Percentiles rank a stretch among this genome's conserved stretches.
Conservation (phyloP, 2,888 invertebrate species). For the Emmelina monodactyla region DNA sequence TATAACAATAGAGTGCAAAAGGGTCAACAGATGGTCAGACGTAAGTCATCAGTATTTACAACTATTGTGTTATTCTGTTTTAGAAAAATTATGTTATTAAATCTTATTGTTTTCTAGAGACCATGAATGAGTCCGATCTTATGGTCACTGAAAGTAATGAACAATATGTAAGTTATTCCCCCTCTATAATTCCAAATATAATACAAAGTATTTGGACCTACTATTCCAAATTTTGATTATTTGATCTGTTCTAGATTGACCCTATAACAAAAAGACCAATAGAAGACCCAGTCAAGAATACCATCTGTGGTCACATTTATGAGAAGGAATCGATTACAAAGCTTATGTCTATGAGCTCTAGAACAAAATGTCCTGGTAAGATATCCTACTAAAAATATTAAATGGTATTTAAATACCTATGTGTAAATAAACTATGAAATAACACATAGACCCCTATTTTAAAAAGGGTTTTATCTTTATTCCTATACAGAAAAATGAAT, state of each 20-base stretch:
- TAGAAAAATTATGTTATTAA: neutral
- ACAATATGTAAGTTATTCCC: constrained; percentile 37
- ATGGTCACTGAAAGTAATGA: constrained; percentile 42
- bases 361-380: constrained; percentile 47
- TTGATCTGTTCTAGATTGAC: constrained; percentile 40
- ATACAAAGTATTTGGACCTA: too few species aligned
- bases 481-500: too few species aligned
- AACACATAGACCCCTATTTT: too few species aligned
- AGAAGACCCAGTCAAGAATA: constrained; percentile 55
- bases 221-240: neutral
- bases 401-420: too few species aligned
- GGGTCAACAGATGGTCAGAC: constrained; percentile 20
- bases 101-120: constrained; percentile 25
- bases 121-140: constrained; percentile 40
- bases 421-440: too few species aligned
- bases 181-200: too few species aligned
- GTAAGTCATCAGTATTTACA: constrained; percentile 28
- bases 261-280: constrained; percentile 57
- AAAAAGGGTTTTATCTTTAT: too few species aligned
- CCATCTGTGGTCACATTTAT: constrained; percentile 54
- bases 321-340: constrained; percentile 48
- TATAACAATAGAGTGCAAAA: constrained; percentile 29
- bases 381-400: constrained; percentile 2
- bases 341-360: constrained; percentile 35
- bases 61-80: neutral